These are phyloP conservation scores for Drosophila navojoa DNA, from an alignment of 1,140 invertebrate genomes.

Conservation along the genomic window DNA sequence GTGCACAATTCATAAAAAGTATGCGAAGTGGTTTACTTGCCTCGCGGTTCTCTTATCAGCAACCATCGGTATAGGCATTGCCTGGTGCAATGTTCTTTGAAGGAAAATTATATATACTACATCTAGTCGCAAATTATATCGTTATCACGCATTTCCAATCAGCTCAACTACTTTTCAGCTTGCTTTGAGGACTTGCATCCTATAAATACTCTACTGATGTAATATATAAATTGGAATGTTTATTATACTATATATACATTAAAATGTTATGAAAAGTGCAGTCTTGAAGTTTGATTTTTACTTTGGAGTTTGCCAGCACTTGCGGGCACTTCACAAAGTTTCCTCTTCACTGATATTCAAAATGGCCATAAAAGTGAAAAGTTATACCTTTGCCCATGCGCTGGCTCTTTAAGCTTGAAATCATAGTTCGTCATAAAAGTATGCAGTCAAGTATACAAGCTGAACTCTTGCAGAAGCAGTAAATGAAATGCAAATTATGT, in stretches of 20 bases:
- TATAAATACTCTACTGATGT: neutral
- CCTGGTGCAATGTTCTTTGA: no score
- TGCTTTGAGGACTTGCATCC: neutral
- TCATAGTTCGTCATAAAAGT: slow-evolving; percentile 7
- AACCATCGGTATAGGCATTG: no score
- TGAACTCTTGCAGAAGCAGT: neutral
- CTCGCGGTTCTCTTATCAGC: no score
- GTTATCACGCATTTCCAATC: no score
- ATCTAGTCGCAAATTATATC: no score
- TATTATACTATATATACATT: neutral
- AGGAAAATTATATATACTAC: no score
- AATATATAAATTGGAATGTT: neutral
- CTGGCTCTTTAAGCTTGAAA: neutral
- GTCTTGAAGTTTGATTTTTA: neutral
- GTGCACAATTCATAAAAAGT: no score
- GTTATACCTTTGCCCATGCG: neutral
- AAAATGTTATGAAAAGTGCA: neutral
- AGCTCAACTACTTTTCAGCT: no score
- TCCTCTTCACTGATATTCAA: neutral
- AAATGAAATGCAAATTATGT: neutral
- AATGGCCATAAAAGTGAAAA: neutral
- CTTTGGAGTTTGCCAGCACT: neutral
- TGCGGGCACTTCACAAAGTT: neutral
- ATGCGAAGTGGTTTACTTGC: no score
- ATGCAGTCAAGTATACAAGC: neutral